Base-by-base conservation (phyloP, 2,888 invertebrate species). In the Xanthorhoe designata region DNA sequence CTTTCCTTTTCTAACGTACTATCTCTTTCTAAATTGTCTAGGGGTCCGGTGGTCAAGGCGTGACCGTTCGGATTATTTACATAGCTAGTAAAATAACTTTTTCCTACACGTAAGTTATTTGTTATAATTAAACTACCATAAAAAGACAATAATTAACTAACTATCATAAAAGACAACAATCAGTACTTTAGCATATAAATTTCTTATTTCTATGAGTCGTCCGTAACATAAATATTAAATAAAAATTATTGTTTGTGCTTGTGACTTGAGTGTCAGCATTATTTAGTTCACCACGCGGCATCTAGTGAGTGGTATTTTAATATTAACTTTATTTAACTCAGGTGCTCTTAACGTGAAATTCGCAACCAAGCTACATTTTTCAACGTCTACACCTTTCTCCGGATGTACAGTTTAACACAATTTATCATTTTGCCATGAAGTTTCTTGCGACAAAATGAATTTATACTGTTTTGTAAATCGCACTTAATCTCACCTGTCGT, bases 401-500 rank as follows among this genome's bases (percentile, higher is more conserved):
- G 66, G 68, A 71, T 70, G 66, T 70, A 66, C 54, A 53, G 61
- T 66, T 65, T 66, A 68, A 66, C 61, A 57, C 69, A 69, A 72
- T 73, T 72, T 69, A 72, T 75, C 72, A 75, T 72, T 68, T 67
- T 64, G 64, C 64, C 65, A 53, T 66, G 60, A 74, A 70, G 71
- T 72, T 74, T 69, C 71, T 61, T 66, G 69, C 63, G 71, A 67
- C 69, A 69, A 64, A 71, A 70, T 73, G 52, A 63, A 72, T 68
- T 70, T 66, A 71, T 74, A 78, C 73, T 76, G 78, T 80, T 78
- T 77, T 76, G 76, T 76, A 75, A 78, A 78, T 79, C 76, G 68
- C 66, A 77, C 77, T 82, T 82, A 81, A 81, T 78, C 80, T 78
- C 75, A 83, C 81, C 82, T 85, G 82, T 80, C 81, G 78, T 70